Base-by-base conservation (phyloP, 2,797 vertebrate species). In the Molossus alvarezi region DNA sequence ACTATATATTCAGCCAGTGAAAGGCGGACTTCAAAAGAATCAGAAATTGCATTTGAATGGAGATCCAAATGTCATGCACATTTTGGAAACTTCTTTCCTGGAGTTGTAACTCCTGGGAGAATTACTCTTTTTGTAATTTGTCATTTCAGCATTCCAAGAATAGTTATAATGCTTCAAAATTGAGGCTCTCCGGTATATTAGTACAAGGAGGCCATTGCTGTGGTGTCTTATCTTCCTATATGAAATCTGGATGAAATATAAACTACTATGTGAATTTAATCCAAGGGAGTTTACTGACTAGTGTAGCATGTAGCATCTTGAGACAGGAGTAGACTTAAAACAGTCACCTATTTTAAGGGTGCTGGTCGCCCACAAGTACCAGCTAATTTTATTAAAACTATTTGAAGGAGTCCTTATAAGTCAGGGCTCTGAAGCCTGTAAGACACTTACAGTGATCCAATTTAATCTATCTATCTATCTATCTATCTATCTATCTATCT, bases 11-110 rank as follows among this genome's bases (percentile, higher is more conserved):
- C 93, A 90, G 67, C 33, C n/a, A 60, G 64, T 53, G 23, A 94
- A 76, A 95, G 12, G n/a, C 21, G 96, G 64, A 81, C 75, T 93
- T 93, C 45, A 84, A 71, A 95, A 91, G 27, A 41, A 55, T 57
- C 55, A 64, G 45, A 48, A 81, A 86, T 58, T 95, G 37, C 69
- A 41, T 95, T 86, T 48, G 45, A 90, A 91, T 37, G 73, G 92
- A 80, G 69, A 97, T 12, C 25, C 64, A 84, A 67, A 48, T 90
- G 48, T 62, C 82, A 72, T 5, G 1, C 53, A 83, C 37, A 57
- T 82, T 92, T 79, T 7, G 1, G 67, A 92, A 21, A 71, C 76
- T 64, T 92, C 53, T 51, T 57, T 77, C 41, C 29, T 75, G 48
- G 79, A 93, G 21, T 21, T 94, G 4, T 75, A 58, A 76, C 89